Evolutionary conservation across 2,888 invertebrate species (phyloP).

Genomic region (Dryocosmus kuriphilus): DNA sequence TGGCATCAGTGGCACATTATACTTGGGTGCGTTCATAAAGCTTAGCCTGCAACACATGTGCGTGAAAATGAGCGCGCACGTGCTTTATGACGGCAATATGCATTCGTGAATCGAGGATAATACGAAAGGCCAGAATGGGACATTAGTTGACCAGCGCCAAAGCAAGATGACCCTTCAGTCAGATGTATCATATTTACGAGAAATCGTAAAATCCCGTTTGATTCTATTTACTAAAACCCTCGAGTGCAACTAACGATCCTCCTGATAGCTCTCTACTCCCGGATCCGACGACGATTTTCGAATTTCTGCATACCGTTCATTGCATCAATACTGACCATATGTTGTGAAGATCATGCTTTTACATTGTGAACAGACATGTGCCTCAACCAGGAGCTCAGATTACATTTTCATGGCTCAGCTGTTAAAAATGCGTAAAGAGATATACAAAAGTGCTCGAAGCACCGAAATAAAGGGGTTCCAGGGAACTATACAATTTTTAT

Average conservation of each 20-base stretch:
- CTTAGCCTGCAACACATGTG: background rate
- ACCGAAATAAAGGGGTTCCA: background rate
- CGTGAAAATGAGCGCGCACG: constrained; percentile 15
- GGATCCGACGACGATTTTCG: background rate
- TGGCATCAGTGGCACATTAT: background rate
- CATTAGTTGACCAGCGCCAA: background rate
- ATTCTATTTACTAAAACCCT: constrained; percentile 31
- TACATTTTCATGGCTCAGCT: background rate
- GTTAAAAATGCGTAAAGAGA: constrained; percentile 1
- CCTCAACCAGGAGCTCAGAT: background rate
- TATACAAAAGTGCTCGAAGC: background rate
- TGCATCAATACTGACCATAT: background rate
- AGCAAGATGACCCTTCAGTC: constrained; percentile 3
- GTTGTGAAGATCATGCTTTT: background rate
- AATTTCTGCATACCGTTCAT: background rate
- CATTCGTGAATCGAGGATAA: background rate
- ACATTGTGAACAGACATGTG: background rate
- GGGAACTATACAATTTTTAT: background rate
- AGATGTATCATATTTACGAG: constrained; percentile 24
- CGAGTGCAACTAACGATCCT: constrained; percentile 11
- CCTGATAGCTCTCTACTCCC: background rate
- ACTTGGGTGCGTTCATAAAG: background rate
- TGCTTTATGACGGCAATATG: constrained; percentile 13
- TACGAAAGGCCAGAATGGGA: background rate
- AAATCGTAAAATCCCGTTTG: constrained; percentile 8